These are phyloP conservation scores for Stictonetta naevosa DNA, from an alignment of 2,113 vertebrate species.

Conservation along the genomic window DNA sequence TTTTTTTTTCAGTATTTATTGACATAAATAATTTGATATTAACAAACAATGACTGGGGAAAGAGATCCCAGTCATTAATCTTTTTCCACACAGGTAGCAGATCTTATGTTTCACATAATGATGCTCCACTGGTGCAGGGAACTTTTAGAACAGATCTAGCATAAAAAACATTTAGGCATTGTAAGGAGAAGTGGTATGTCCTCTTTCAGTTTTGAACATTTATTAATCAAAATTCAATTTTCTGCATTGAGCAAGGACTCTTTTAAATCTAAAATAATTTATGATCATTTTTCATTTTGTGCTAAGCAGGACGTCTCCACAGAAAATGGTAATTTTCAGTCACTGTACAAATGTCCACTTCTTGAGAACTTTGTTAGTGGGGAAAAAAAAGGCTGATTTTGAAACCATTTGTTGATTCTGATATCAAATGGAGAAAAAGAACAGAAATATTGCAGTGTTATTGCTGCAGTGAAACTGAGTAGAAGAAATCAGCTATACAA, in stretches of 20 bases:
- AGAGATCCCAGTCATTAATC: accelerated
- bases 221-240: not conserved
- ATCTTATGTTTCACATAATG: not conserved
- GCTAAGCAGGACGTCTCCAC: not conserved
- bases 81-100: not conserved
- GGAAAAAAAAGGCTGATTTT: not conserved
- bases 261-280: not conserved
- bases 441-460: not conserved
- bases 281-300: not conserved
- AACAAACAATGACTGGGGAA: not conserved
- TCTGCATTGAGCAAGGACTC: not conserved
- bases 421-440: not conserved
- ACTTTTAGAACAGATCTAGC: not conserved
- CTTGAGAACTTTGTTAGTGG: not conserved
- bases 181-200: not conserved
- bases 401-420: not conserved
- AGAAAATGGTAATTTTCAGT: not conserved
- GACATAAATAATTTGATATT: not conserved
- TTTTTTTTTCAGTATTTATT: not conserved
- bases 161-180: not conserved
- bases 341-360: not conserved
- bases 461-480: not conserved
- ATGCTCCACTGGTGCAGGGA: not conserved
- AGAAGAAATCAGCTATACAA: not conserved
- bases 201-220: not conserved